Conservation (phyloP, 2,113 vertebrate species). For the Callionymus lyra region DNA sequence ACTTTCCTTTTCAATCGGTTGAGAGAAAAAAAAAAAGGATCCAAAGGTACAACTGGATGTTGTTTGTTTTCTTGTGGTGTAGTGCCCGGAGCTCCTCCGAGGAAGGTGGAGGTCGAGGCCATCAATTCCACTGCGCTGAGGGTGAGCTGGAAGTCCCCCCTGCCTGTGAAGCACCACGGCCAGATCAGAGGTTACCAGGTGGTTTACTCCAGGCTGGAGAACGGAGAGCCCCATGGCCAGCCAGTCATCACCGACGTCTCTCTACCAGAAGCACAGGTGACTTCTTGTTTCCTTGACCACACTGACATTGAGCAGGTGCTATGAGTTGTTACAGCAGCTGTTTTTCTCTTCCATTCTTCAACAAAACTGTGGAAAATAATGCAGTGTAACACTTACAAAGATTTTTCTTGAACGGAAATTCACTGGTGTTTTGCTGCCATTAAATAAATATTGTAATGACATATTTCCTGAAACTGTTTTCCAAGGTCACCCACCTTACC, state of each 20-base stretch:
- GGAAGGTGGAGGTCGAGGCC: constrained; percentile 83
- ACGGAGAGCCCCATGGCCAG: constrained; percentile 79
- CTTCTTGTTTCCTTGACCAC: not conserved
- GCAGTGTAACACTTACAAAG: too few species aligned
- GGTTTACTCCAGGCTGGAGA: constrained; percentile 81
- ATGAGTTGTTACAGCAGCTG: too few species aligned
- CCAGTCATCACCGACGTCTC: constrained; percentile 81
- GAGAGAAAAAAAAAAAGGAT: not conserved
- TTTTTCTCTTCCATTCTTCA: too few species aligned
- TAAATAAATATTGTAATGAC: too few species aligned
- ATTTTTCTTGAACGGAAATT: too few species aligned
- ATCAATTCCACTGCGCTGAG: constrained; percentile 85
- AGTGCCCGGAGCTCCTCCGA: constrained; percentile 92
- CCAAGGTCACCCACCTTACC: too few species aligned
- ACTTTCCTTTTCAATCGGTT: too few species aligned
- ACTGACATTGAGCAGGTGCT: too few species aligned
- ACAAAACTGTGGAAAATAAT: too few species aligned
- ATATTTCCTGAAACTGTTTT: too few species aligned
- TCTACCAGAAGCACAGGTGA: constrained; percentile 85
- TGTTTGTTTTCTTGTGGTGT: constrained; percentile 21
- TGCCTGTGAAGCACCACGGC: constrained; percentile 83
- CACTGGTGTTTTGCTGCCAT: too few species aligned
- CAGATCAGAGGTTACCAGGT: constrained; percentile 93
- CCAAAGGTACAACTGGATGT: not conserved
- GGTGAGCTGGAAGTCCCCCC: constrained; percentile 86